Evolutionary conservation across 2,888 invertebrate species (phyloP), one percentile per base, ranked within the genome.

Genomic region (Lasioglossum villosulum): DNA sequence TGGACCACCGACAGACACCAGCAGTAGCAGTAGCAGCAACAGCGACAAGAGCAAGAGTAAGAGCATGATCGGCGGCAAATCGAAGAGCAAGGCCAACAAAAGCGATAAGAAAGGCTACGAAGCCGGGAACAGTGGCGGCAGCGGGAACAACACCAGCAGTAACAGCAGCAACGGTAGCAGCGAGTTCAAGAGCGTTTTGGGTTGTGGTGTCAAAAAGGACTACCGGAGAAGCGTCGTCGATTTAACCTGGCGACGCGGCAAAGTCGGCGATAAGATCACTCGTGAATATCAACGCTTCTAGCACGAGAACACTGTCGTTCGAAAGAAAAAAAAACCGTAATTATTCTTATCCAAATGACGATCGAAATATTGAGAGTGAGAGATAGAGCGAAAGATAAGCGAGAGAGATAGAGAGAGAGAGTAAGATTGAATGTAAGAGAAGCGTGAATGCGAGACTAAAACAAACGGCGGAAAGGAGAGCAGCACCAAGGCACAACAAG

Each of bases 281-380:
- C 89, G 86, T 89, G 92, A 91, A 86, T 92, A 93, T 85, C 91
- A 93, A 89, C 93, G 92, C 90, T 93, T 93, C 90, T 93, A 91
- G 89, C 79, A 81, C 77, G 82, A 74, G 66, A 37, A 52, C 52
- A 68, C 37, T 71, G 45, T 84, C 81, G 76, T 82, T 71, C 79
- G 80, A 52, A 52, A 23, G 8, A 48, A 19, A 48, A 48, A 48
- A 45, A 45, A 45, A 78, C 75, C 75, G 76, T 84, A 72, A 66
- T 66, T 66, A 66, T 66, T 27, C 48, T 78, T 68, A 68, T 68
- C 37, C 34, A 52, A 74, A 34, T 27, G 39, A 59, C 76, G 71
- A 75, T 78, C 71, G 83, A 86, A 75, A 52, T 52, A 66, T 30
- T 30, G 66, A 66, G 34, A 66, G 66, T 34, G 66, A 66, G 66